phyloP scores from a whole-genome alignment of 2,113 vertebrate species.

The Caranx melampygus region DNA sequence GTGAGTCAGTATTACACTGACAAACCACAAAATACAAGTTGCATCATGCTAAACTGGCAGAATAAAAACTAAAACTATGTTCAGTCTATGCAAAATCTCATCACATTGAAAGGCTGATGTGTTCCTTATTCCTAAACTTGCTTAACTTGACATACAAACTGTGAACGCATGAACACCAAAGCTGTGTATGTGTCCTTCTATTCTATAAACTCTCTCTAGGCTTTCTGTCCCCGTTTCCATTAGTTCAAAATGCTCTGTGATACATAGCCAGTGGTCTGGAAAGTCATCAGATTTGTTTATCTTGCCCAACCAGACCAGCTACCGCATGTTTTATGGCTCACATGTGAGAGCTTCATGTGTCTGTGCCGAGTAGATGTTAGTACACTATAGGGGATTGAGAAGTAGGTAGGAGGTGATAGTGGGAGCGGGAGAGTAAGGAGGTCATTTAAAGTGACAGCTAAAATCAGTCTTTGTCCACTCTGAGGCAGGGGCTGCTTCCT shows the following conservation, averaged over 20 bases:
- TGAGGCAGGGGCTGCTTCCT: neutral
- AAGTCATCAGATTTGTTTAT: conserved; percentile 69
- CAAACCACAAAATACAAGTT: neutral
- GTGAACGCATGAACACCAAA: neutral
- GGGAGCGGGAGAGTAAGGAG: neutral
- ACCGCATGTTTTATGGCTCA: conserved; percentile 51
- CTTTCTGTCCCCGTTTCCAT: neutral
- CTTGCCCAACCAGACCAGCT: conserved; percentile 58
- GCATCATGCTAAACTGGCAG: neutral
- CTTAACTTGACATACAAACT: neutral
- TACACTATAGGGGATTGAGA: neutral
- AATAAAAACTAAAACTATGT: neutral
- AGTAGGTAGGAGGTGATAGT: neutral
- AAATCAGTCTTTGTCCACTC: neutral
- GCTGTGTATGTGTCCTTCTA: neutral
- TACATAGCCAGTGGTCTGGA: conserved; percentile 38
- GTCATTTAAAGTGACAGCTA: neutral
- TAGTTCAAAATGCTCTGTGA: conserved; percentile 3
- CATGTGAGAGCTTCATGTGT: conserved; percentile 53
- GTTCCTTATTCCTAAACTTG: neutral
- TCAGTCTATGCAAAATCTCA: neutral
- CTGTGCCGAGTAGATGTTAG: conserved; percentile 27
- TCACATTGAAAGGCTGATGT: conserved; percentile 1
- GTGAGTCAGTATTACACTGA: neutral
- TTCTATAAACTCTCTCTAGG: neutral